These are phyloP conservation scores for Neoscelio sp. DNA, from an alignment of 2,888 invertebrate species.

Conservation along the genomic window DNA sequence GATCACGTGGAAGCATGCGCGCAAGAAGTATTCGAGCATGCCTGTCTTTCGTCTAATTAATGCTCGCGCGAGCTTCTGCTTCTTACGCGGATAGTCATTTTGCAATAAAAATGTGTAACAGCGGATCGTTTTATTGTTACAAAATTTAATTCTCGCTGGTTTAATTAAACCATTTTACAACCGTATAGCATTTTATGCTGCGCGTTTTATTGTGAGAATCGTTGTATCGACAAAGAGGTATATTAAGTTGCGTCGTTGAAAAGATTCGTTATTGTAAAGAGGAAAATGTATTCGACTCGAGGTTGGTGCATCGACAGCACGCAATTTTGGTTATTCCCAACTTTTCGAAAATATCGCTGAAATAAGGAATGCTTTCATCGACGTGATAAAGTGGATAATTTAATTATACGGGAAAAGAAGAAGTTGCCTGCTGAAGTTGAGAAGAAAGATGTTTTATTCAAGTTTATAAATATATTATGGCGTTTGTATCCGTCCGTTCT, in stretches of 20 bases:
- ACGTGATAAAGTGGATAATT: too few relatives aligned
- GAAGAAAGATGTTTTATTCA: too few relatives aligned
- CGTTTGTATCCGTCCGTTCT: too few relatives aligned
- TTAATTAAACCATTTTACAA: conserved; percentile 25
- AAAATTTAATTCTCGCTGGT: conserved; percentile 19
- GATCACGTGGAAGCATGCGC: conserved; percentile 50
- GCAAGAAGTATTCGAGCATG: conserved; percentile 5
- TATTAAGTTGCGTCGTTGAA: neutral
- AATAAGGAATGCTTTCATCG: too few relatives aligned
- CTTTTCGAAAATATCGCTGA: too few relatives aligned
- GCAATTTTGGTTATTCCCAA: conserved; percentile 19
- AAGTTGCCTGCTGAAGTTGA: too few relatives aligned
- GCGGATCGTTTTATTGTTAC: conserved; percentile 40
- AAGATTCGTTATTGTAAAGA: conserved; percentile 1
- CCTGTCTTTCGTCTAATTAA: conserved; percentile 39
- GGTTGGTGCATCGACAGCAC: conserved; percentile 18
- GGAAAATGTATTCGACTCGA: conserved; percentile 14
- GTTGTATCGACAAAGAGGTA: neutral
- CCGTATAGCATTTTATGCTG: neutral
- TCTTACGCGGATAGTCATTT: conserved; percentile 2
- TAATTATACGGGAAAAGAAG: too few relatives aligned
- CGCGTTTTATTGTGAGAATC: conserved; percentile 26
- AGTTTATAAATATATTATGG: too few relatives aligned
- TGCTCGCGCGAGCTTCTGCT: conserved; percentile 8
- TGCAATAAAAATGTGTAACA: conserved; percentile 42